Conservation (phyloP, 2,888 invertebrate species). For the Fabriciana adippe region DNA sequence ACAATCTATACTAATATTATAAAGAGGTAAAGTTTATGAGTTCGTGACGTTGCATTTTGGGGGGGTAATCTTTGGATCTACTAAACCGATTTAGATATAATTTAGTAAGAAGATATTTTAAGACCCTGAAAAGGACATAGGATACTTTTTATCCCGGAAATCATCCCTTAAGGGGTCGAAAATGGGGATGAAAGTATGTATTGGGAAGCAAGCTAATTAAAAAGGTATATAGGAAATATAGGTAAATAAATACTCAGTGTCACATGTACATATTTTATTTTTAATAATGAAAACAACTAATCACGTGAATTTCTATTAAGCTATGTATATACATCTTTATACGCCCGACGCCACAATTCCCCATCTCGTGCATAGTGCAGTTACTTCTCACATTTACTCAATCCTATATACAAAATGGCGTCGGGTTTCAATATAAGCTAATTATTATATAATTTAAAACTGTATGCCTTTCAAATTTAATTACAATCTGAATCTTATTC, state of each 20-base stretch:
- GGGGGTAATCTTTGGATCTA: too few relatives aligned
- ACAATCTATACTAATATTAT: too few relatives aligned
- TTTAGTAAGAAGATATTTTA: too few relatives aligned
- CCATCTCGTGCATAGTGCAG: constrained; percentile 74
- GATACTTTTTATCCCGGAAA: too few relatives aligned
- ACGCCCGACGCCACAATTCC: constrained; percentile 72
- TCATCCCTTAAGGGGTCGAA: too few relatives aligned
- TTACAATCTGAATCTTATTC: constrained; percentile 5
- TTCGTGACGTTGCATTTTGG: too few relatives aligned
- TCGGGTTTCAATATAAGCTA: constrained; percentile 34
- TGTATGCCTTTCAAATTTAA: constrained; percentile 13
- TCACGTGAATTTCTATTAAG: constrained; percentile 38
- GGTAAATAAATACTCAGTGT: constrained; percentile 44
- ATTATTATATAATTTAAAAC: constrained; percentile 24
- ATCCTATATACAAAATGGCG: constrained; percentile 66
- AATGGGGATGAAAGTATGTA: too few relatives aligned
- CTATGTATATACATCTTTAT: constrained; percentile 34
- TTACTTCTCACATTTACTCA: constrained; percentile 45
- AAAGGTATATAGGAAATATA: constrained; percentile 11
- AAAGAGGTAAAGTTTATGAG: too few relatives aligned
- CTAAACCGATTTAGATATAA: too few relatives aligned
- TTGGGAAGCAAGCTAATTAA: too few relatives aligned
- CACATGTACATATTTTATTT: constrained; percentile 56
- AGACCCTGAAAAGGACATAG: too few relatives aligned
- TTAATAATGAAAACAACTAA: constrained; percentile 44